These are phyloP conservation scores for Mareca strepera DNA, from an alignment of 2,797 vertebrate genomes.

Conservation along the genomic window DNA sequence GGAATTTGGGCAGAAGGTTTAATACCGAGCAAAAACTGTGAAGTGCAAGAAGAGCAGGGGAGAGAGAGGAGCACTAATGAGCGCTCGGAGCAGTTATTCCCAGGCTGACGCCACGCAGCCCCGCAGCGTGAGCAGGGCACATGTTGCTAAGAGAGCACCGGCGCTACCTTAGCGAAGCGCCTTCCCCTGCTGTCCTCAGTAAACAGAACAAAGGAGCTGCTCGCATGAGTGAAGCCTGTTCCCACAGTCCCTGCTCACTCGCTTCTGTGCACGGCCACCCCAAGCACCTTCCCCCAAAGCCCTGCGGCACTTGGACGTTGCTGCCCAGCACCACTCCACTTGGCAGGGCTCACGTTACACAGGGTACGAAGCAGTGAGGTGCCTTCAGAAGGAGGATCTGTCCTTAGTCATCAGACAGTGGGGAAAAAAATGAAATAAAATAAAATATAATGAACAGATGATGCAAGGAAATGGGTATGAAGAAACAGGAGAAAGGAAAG, in stretches of 20 bases:
- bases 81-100: constrained; percentile 67
- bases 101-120: constrained; percentile 74
- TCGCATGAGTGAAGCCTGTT: not conserved
- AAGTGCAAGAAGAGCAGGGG: not conserved
- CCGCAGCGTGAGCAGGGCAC: constrained; percentile 65
- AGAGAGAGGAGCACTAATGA: constrained; percentile 56
- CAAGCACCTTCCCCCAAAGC: not conserved
- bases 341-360: not conserved
- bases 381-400: not conserved
- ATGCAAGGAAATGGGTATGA: not conserved
- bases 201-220: constrained; percentile 59
- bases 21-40: not conserved
- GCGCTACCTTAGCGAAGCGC: constrained; percentile 33
- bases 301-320: not conserved
- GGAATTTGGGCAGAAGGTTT: not conserved
- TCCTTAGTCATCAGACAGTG: not conserved
- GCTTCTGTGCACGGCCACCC: not conserved
- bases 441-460: not conserved
- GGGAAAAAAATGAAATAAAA: not conserved
- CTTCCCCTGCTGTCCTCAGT: constrained; percentile 52
- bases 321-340: not conserved
- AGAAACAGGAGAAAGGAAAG: constrained; percentile 25
- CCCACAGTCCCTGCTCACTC: not conserved
- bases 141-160: constrained; percentile 78
- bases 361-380: not conserved